Evolutionary conservation across 1,140 invertebrate species (phyloP), one percentile per base, ranked within the genome.

Genomic region (Popillia japonica): DNA sequence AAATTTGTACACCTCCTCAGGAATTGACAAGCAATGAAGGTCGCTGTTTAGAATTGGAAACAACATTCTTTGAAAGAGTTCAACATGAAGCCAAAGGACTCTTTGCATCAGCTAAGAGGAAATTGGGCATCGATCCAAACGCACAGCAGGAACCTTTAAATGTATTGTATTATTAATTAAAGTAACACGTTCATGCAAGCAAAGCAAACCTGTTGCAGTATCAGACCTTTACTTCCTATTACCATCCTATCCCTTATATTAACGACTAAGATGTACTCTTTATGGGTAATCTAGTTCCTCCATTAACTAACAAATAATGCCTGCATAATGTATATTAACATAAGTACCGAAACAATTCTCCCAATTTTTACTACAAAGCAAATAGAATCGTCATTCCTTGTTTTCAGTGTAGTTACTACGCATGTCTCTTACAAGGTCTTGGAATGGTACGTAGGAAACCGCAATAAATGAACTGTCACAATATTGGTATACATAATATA

Each of bases 371-470:
- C 27, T 2, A 34, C 27, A 34, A 34, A 34, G 27, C 4, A 34
- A 34, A 34, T 11, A 9, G n/a, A n/a, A n/a, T n/a, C n/a, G n/a
- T n/a, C 2, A 27, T 27, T 27, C 14, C 8, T 34, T 34, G 27
- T 34, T 79, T 79, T 79, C 20, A 79, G 79, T 79, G 79, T 20
- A 55, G 64, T 41, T 79, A 79, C 40, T 79, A 79, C n/a, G 44
- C 61, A 42, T 79, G 79, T 22, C 11, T 79, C 7, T 42, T 79
- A 23, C 72, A 34, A 42, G 73, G 75, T 22, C 61, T 79, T 23
- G 42, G 73, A 14, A 40, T 79, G 75, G 75, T 76, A 68, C 27
- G 3, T 14, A 0, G 8, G 6, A 14, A 74, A 41, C 11, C 22
- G 14, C 41, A 4, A 55, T 17, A 14, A 14, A 17, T n/a, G 17